Evolutionary conservation across 2,797 vertebrate species (phyloP), one percentile per base, ranked within the genome.

Genomic region (Sebastes nivosus): DNA sequence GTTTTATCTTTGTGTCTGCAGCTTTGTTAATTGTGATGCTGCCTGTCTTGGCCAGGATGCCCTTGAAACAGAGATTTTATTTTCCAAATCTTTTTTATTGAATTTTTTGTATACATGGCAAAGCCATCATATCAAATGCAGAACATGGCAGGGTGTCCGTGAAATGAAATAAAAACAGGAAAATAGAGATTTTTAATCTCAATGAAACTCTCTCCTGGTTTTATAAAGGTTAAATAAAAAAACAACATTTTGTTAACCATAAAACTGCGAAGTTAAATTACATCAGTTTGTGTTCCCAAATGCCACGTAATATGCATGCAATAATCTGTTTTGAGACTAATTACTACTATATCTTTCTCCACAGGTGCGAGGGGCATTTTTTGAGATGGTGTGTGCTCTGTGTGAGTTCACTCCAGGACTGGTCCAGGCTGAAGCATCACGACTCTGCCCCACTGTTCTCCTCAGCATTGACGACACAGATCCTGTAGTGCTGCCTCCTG

Each of bases 361-460:
- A n/a, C 88, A 99, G 99, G 95, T 99, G 76, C 96, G 97, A 65
- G 97, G 97, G 29, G 98, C 98, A 4, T 98, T 98, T 90, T 99
- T 99, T 76, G 97, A 99, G 93, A 91, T 97, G 91, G 81, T 97
- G 84, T 97, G 97, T 69, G 91, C 96, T 32, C 93, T 99, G 82
- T 99, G 97, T 73, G 96, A 97, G 75, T 92, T 93, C 46, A 95
- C 96, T 6, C 97, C 98, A 24, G 94, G 92, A 18, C 83, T 97
- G 54, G 87, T 97, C 79, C 96, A 95, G 85, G 75, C 92, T n/a
- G 97, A 99, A 93, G 97, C 97, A 1, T 86, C 95, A 5, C 96
- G 95, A 69, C 93, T 96, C 82, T 98, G 97, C 87, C 96, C 97
- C 0, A 92, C 96, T 20, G 97, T 99, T 74, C 96, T 99, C 55